Evolutionary conservation across 2,797 vertebrate species (phyloP), one percentile per base, ranked within the genome.

Genomic region (Sebastes cheni): DNA sequence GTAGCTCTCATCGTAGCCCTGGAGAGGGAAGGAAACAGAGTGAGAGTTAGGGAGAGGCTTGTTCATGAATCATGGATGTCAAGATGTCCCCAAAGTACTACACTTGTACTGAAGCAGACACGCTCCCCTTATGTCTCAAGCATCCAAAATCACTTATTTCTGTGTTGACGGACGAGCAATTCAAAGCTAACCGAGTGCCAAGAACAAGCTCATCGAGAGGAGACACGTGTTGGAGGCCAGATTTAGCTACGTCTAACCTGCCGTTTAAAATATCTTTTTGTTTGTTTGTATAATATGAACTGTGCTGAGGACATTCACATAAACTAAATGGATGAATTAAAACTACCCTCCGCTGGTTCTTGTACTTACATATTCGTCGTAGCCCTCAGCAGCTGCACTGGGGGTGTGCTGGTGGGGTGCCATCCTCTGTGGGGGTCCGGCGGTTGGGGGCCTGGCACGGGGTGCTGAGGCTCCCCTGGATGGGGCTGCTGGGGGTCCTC

Each of bases 1-100:
- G 46, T 99, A 99, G 27, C 95, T 95, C 88, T 99, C 98, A 9
- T 99, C 97, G 74, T 99, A 99, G 80, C 97, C 95, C 98, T 99
- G 93, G 36, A 84, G 83, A 88, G 62, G 81, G 68, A 66, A 61
- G 59, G 67, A 79, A 54, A 80, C 65, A 78, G 59, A 75, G 72
- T 59, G 73, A 84, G 72, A 76, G 77, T 79, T 60, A 62, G 79
- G 69, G 32, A 80, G 65, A 76, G 73, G 74, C 82, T 79, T 60
- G 30, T 83, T 89, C 79, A 70, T 75, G 85, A 87, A 82, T 89
- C 91, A 86, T 82, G 80, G 88, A 92, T 88, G 89, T 90, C 89
- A 91, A 90, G 80, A 79, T 77, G 86, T 88, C 88, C 81, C 82
- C 10, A 52, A 75, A 82, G 85, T 72, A 67, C 75, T 61, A 61